Percentiles rank a stretch among this genome's conserved stretches.
Evolutionary conservation across 2,113 vertebrate species (phyloP).

Genomic region (Oncorhynchus clarkii): DNA sequence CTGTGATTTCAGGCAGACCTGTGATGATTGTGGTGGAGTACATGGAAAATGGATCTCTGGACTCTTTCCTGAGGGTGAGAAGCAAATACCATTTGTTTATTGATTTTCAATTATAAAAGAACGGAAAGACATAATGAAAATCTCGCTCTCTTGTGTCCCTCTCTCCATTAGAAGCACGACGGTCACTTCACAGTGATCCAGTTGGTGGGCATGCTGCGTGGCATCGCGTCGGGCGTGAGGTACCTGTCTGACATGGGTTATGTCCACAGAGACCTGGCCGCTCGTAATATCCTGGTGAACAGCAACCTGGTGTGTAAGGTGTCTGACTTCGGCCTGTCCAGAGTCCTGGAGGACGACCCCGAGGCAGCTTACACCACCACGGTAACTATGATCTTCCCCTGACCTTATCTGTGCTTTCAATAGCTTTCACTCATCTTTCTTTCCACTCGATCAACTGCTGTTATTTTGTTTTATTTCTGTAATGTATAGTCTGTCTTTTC

Average conservation of each 20-base stretch:
- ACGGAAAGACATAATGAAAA: background rate
- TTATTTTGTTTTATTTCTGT: background rate
- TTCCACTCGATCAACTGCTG: background rate
- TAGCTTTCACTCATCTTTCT: background rate
- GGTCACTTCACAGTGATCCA: slow-evolving; percentile 97
- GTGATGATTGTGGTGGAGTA: slow-evolving; percentile 98
- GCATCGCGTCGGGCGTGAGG: slow-evolving; percentile 97
- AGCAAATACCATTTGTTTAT: background rate
- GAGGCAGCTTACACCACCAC: slow-evolving; percentile 94
- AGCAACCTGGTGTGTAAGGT: slow-evolving; percentile 98
- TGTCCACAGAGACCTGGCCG: slow-evolving; percentile 92
- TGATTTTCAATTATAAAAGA: background rate
- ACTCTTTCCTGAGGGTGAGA: slow-evolving; percentile 93
- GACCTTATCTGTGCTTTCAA: background rate
- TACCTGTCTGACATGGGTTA: slow-evolving; percentile 98
- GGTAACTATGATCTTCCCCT: slow-evolving; percentile 40
- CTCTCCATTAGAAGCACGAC: slow-evolving; percentile 71
- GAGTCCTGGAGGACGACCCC: slow-evolving; percentile 92
- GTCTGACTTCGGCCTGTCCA: slow-evolving; percentile 95
- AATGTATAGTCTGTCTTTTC: background rate
- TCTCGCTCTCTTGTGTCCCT: background rate
- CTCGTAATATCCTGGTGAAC: slow-evolving; percentile 95
- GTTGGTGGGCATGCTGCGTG: slow-evolving; percentile 96
- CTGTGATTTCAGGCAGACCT: slow-evolving; percentile 86
- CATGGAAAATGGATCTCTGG: slow-evolving; percentile 95